phyloP scores from a whole-genome alignment of 2,113 vertebrate genomes.

The Edolisoma coerulescens region DNA sequence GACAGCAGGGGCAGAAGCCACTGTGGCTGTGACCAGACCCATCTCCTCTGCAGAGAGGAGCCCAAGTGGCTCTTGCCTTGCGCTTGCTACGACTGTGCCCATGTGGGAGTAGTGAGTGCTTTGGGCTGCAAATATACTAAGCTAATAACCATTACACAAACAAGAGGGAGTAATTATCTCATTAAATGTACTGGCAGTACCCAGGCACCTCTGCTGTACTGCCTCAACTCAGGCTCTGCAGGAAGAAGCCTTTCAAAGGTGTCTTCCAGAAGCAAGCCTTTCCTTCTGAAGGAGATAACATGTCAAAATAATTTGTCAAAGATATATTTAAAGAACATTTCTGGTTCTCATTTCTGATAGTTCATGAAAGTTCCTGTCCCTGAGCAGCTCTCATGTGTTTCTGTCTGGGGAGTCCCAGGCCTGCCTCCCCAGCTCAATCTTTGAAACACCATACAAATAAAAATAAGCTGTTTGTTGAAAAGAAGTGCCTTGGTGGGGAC shows the following conservation, averaged over 20 bases:
- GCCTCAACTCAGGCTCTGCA: not conserved
- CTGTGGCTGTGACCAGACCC: not conserved
- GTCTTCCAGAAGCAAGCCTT: not conserved
- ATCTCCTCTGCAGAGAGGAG: not conserved
- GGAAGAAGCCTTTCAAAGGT: not conserved
- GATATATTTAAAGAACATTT: not conserved
- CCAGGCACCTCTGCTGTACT: not conserved
- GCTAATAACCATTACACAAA: not conserved
- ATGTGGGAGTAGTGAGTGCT: not conserved
- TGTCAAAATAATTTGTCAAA: not conserved
- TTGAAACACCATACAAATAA: not conserved
- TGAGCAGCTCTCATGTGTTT: not conserved
- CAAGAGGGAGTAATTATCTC: not conserved
- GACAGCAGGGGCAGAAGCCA: not conserved
- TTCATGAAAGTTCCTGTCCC: not conserved
- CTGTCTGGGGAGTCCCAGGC: not conserved
- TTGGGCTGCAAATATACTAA: not conserved
- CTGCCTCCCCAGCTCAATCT: not conserved
- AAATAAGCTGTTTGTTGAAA: fast-evolving
- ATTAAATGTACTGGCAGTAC: not conserved
- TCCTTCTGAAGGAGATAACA: not conserved
- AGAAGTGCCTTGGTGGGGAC: not conserved
- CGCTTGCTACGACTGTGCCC: not conserved
- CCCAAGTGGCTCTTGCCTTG: not conserved
- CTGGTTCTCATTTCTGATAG: not conserved